phyloP scores from a whole-genome alignment of 92 coral and sea anemone species.

The Epizoanthus ramosus region DNA sequence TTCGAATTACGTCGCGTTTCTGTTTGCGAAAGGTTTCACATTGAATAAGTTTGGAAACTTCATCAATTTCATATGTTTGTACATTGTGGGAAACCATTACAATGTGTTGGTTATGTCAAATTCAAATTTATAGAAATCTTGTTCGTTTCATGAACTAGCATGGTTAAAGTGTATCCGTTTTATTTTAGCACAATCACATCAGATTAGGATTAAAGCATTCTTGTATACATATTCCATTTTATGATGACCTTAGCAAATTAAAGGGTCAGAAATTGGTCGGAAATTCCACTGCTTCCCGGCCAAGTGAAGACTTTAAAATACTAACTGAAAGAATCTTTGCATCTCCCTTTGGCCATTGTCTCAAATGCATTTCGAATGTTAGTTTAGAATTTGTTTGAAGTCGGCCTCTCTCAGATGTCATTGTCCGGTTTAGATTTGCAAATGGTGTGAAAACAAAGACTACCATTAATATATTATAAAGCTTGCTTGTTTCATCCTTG shows the following conservation, averaged over 20 bases:
- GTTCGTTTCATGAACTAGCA: not conserved
- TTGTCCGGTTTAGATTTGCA: constrained; percentile 57
- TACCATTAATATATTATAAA: constrained; percentile 52
- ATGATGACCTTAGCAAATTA: constrained; percentile 71
- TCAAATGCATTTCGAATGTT: constrained; percentile 40
- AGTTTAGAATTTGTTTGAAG: constrained; percentile 57
- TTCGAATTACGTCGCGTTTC: constrained; percentile 24
- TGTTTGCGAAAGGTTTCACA: not conserved
- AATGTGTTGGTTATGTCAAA: not conserved
- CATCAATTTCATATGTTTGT: not conserved
- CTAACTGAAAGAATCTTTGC: constrained; percentile 13
- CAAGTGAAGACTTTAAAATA: constrained; percentile 16
- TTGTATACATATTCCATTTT: constrained; percentile 64
- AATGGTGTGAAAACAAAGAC: constrained; percentile 56
- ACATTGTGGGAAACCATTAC: constrained; percentile 21
- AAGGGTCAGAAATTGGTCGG: constrained; percentile 52
- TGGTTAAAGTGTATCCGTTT: constrained; percentile 7
- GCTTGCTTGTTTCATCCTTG: constrained; percentile 12
- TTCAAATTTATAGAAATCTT: not conserved
- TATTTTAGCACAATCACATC: constrained; percentile 33
- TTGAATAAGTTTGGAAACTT: not conserved
- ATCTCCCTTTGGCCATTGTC: not conserved
- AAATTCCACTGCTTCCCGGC: constrained; percentile 33
- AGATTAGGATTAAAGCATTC: constrained; percentile 44
- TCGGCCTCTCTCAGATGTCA: constrained; percentile 56